A percentile compares a stretch with the other conserved stretches of the same genome.
These are phyloP conservation scores for Cryptoprocta ferox DNA, from an alignment of 2,797 vertebrate species.

Conservation along the genomic window DNA sequence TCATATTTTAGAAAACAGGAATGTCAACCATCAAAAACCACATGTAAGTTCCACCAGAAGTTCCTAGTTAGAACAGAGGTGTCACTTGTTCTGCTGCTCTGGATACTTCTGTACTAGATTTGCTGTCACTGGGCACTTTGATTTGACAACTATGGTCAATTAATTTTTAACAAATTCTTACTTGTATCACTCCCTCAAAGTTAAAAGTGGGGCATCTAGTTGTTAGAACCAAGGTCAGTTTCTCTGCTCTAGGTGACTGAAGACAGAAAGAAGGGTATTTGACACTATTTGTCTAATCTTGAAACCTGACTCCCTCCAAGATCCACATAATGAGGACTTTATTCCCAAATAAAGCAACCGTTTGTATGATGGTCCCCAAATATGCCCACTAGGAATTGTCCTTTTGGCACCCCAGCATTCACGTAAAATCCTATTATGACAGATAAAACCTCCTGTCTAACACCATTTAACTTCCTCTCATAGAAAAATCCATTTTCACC, in stretches of 20 bases:
- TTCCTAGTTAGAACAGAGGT: neutral
- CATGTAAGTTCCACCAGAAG: neutral
- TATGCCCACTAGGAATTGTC: neutral
- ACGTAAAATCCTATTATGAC: neutral
- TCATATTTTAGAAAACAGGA: neutral
- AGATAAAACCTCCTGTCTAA: neutral
- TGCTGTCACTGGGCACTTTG: neutral
- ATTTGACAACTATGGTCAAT: neutral
- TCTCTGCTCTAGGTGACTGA: neutral
- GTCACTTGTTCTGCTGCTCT: neutral
- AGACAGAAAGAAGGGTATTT: neutral
- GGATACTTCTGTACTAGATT: neutral
- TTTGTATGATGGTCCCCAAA: neutral
- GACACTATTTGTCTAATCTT: neutral
- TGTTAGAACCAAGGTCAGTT: neutral
- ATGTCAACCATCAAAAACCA: neutral
- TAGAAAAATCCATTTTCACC: neutral
- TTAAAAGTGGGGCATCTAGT: neutral
- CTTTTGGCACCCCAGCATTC: neutral
- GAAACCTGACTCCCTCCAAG: neutral
- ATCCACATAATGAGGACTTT: neutral
- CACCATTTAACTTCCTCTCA: neutral
- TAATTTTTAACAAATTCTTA: neutral
- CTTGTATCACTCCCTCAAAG: neutral
- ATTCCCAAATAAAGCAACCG: neutral